phyloP scores from a whole-genome alignment of 2,113 vertebrate genomes.

The Asarcornis scutulata region DNA sequence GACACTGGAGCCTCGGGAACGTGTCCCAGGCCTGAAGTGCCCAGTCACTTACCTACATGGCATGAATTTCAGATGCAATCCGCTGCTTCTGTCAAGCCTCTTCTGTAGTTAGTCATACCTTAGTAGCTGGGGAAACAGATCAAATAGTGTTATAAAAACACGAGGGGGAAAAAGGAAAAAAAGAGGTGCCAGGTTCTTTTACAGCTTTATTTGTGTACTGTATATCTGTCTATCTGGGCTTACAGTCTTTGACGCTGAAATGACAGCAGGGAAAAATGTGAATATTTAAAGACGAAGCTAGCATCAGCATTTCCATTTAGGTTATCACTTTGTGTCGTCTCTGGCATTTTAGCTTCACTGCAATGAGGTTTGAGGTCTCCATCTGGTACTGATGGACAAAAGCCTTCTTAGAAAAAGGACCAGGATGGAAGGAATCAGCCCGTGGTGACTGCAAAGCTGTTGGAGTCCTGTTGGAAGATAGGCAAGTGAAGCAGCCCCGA shows the following conservation, averaged over 20 bases:
- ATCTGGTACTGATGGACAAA: slow-evolving; percentile 29
- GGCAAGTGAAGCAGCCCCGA: not conserved
- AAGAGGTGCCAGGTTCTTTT: not conserved
- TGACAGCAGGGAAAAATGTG: not conserved
- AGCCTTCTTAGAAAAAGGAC: not conserved
- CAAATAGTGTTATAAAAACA: not conserved
- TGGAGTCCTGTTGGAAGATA: not conserved
- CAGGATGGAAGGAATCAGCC: not conserved
- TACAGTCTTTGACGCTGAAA: not conserved
- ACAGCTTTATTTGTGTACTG: not conserved
- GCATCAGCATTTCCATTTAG: not conserved
- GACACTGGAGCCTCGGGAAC: not conserved
- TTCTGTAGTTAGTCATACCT: not conserved
- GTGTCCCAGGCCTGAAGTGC: not conserved
- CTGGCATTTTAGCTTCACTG: not conserved
- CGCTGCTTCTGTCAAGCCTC: not conserved
- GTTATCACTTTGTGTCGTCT: not conserved
- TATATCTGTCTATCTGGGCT: not conserved
- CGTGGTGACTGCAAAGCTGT: not conserved
- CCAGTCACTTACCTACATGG: not conserved
- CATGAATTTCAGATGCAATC: not conserved
- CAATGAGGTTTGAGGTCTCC: slow-evolving; percentile 12
- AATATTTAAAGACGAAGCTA: not conserved
- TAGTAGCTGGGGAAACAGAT: not conserved
- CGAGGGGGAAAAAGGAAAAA: not conserved